Conservation (phyloP, 2,888 invertebrate genomes). For the Cosmia trapezina region DNA sequence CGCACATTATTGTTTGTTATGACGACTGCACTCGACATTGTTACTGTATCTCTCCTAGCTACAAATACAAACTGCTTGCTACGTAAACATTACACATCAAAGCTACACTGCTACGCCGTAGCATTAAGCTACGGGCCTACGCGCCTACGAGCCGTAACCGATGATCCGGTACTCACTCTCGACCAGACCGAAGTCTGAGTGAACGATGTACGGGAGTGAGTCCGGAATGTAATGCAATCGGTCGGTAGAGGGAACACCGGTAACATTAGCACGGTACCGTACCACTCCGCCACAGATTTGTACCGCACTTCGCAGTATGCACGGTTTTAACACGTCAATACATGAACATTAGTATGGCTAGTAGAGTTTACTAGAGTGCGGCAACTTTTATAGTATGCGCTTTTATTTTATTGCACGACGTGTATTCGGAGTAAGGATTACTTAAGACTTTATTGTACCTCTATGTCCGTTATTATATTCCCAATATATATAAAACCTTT, state of each 20-base stretch:
- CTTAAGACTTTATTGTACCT: too few species aligned
- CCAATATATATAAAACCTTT: too few species aligned
- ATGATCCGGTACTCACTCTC: background rate
- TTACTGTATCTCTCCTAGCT: background rate
- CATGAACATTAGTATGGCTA: background rate
- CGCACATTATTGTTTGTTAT: background rate
- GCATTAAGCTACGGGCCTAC: constrained; percentile 44
- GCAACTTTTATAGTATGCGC: background rate
- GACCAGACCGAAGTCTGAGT: too few species aligned
- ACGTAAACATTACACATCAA: constrained; percentile 3
- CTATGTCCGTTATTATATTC: background rate
- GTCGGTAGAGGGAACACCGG: background rate
- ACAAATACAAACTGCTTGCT: background rate
- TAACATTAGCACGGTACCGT: background rate
- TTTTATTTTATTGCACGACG: background rate
- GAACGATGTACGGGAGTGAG: constrained; percentile 9
- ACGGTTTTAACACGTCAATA: constrained; percentile 2
- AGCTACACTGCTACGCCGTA: constrained; percentile 52
- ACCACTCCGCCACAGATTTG: background rate
- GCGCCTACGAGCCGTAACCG: constrained; percentile 31
- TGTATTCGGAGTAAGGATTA: too few species aligned
- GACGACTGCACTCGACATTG: background rate
- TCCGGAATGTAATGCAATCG: constrained; percentile 1
- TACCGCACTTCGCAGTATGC: background rate
- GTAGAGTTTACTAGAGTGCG: background rate